Percentiles rank a stretch among this genome's conserved stretches.
These are phyloP conservation scores for Enoplosus armatus DNA, from an alignment of 2,797 vertebrate genomes.

Conservation along the genomic window DNA sequence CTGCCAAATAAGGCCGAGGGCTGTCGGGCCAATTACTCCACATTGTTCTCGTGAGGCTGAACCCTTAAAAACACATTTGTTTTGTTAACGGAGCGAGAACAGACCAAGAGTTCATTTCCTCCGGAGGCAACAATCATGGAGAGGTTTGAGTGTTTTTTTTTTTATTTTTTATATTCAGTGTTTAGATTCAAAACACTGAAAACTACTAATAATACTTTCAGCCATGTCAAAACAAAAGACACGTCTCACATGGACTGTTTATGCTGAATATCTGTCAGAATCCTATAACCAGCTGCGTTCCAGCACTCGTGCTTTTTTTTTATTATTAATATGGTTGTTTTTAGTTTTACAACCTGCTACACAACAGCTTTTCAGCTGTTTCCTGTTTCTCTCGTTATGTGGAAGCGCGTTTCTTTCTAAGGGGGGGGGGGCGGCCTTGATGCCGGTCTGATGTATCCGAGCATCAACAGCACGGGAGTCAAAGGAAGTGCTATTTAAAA, in stretches of 20 bases:
- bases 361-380: no score
- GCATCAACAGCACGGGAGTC: constrained; percentile 9
- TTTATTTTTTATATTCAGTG: no score
- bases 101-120: constrained; percentile 46
- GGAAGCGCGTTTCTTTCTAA: no score
- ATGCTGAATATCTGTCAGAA: neutral
- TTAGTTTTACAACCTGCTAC: no score
- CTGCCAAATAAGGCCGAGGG: constrained; percentile 60
- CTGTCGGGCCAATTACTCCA: constrained; percentile 43
- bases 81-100: constrained; percentile 37
- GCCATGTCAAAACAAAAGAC: no score
- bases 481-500: constrained; percentile 70
- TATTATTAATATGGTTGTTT: no score
- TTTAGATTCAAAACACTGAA: neutral
- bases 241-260: neutral
- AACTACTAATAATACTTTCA: neutral
- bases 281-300: neutral
- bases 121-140: constrained; percentile 1
- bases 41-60: constrained; percentile 46
- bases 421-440: no score
- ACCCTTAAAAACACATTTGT: constrained; percentile 39
- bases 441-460: no score
- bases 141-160: neutral
- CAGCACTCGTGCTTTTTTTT: no score
- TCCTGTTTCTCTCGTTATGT: no score